Conservation (phyloP, 2,888 invertebrate species). For the Drosophila stalkeri region DNA sequence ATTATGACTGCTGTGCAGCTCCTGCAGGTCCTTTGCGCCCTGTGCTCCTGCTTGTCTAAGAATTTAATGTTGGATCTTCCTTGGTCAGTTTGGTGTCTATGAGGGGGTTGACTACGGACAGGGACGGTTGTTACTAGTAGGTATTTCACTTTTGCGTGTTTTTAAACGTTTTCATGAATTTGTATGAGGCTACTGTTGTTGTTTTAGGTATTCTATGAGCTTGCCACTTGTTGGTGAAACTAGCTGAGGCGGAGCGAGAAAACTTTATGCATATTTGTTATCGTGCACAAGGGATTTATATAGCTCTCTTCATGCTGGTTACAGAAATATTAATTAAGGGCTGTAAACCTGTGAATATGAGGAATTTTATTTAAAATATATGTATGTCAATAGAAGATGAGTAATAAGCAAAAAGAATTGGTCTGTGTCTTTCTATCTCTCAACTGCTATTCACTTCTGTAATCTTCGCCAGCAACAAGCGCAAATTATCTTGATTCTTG, state of each 20-base stretch:
- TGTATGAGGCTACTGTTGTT: slow-evolving; percentile 34
- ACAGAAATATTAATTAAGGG: slow-evolving; percentile 4
- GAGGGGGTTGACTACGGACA: background rate
- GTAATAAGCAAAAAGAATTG: background rate
- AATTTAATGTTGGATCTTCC: slow-evolving; percentile 64
- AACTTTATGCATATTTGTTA: slow-evolving; percentile 29
- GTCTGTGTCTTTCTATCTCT: background rate
- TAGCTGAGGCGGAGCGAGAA: slow-evolving; percentile 36
- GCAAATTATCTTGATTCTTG: slow-evolving; percentile 5
- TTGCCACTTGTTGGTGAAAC: slow-evolving; percentile 63
- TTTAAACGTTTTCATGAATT: slow-evolving; percentile 72
- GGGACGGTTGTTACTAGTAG: background rate
- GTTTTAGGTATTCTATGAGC: slow-evolving; percentile 41
- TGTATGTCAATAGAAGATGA: background rate
- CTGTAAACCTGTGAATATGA: background rate
- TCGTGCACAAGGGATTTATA: slow-evolving; percentile 2
- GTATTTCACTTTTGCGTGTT: slow-evolving; percentile 65
- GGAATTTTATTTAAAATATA: background rate
- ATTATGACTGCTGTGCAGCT: slow-evolving; percentile 55
- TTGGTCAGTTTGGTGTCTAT: slow-evolving; percentile 22
- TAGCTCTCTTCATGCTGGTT: slow-evolving; percentile 7
- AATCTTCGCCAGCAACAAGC: background rate
- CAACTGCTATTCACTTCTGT: background rate
- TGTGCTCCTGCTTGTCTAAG: slow-evolving; percentile 63
- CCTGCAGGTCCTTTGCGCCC: slow-evolving; percentile 6